These are phyloP conservation scores for Drosophila kohkoa DNA, from an alignment of 1,140 invertebrate genomes.

Conservation along the genomic window DNA sequence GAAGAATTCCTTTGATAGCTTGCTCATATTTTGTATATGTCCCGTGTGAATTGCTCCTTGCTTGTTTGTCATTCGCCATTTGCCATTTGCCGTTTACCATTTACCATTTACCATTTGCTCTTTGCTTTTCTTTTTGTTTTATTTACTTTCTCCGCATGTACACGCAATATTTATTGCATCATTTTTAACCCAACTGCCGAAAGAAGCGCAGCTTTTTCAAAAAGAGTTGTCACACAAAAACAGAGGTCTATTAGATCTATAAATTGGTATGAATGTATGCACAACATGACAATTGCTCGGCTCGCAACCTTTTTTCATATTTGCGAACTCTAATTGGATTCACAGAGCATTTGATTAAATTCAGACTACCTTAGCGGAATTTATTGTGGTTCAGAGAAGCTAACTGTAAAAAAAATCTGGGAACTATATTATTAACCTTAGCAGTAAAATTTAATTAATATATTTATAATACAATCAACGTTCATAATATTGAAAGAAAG, in stretches of 20 bases:
- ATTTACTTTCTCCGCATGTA: slow-evolving; percentile 45
- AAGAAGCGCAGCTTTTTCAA: slow-evolving; percentile 1
- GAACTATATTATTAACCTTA: too few species aligned
- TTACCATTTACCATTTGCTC: slow-evolving; percentile 15
- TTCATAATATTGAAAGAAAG: too few species aligned
- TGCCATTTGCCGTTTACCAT: slow-evolving; percentile 11
- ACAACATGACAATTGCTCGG: slow-evolving; percentile 5
- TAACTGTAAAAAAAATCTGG: too few species aligned
- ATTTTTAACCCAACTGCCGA: slow-evolving; percentile 25
- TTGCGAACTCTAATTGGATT: slow-evolving; percentile 18
- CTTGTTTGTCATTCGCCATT: slow-evolving; percentile 20
- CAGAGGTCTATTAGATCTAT: slow-evolving; percentile 5
- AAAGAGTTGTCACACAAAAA: slow-evolving; percentile 5
- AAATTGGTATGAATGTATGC: neutral
- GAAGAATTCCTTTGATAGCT: slow-evolving; percentile 53
- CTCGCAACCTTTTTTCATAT: neutral
- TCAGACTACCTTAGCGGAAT: neutral
- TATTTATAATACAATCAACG: too few species aligned
- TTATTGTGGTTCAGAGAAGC: too few species aligned
- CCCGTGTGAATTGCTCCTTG: slow-evolving; percentile 49
- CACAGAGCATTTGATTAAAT: slow-evolving; percentile 23
- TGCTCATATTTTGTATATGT: slow-evolving; percentile 50
- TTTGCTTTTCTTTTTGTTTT: slow-evolving; percentile 42
- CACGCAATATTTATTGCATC: slow-evolving; percentile 68
- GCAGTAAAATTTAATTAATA: too few species aligned